phyloP scores from a whole-genome alignment of 2,888 invertebrate genomes.

The Patella pellucida region DNA sequence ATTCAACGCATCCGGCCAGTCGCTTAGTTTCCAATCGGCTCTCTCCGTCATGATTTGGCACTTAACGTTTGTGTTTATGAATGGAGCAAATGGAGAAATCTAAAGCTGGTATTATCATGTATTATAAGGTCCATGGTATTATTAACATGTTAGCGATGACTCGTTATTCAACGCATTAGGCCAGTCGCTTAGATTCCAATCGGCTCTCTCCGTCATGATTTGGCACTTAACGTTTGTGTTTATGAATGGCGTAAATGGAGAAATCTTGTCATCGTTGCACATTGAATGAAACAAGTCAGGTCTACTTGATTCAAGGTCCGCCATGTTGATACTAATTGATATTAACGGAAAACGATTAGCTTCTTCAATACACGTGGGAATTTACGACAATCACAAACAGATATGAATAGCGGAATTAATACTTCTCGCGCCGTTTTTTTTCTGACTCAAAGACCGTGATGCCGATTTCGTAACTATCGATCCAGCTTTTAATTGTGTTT shows the following conservation, averaged over 20 bases:
- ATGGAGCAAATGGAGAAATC: neutral
- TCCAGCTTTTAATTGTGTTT: neutral
- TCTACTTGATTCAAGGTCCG: neutral
- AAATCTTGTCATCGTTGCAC: neutral
- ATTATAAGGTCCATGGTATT: too few species aligned
- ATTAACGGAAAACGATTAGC: conserved; percentile 28
- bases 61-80: neutral
- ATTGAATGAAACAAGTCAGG: neutral
- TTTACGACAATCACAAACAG: conserved; percentile 1
- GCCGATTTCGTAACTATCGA: conserved; percentile 1
- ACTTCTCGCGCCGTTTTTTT: neutral
- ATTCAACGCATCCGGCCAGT: too few species aligned
- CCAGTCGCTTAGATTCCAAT: too few species aligned
- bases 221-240: neutral
- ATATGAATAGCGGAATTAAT: neutral
- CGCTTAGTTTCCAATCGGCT: too few species aligned
- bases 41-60: neutral
- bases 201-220: neutral
- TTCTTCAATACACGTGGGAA: conserved; percentile 15
- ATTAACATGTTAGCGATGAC: too few species aligned
- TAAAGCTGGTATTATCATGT: too few species aligned
- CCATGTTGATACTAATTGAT: conserved; percentile 26
- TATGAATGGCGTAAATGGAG: neutral
- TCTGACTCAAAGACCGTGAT: too few species aligned
- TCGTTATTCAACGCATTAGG: too few species aligned